Evolutionary conservation across 2,888 invertebrate species (phyloP).

Genomic region (Spicauda simplicius): DNA sequence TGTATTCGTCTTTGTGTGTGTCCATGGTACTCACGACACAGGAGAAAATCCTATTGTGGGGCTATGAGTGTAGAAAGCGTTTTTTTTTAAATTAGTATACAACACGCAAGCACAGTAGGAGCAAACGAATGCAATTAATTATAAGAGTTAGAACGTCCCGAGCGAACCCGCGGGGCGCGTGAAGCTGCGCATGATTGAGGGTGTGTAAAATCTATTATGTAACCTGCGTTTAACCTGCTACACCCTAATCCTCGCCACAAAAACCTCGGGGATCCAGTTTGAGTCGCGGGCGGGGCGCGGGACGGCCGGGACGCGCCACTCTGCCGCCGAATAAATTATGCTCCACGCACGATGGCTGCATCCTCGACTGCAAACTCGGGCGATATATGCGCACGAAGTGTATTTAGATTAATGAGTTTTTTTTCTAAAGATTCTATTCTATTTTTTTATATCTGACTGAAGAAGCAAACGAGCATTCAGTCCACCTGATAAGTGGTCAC

Average conservation of each 20-base stretch:
- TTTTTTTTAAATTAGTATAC: too few species aligned
- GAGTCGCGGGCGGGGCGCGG: slow-evolving; percentile 45
- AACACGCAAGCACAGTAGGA: slow-evolving; percentile 21
- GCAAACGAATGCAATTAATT: neutral
- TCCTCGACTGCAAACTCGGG: neutral
- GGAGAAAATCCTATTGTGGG: too few species aligned
- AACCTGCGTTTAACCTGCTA: slow-evolving; percentile 79
- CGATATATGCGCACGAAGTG: neutral
- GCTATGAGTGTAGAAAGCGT: too few species aligned
- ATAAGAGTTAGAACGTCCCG: slow-evolving; percentile 4
- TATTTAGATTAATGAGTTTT: too few species aligned
- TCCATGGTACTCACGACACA: too few species aligned
- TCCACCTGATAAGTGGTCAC: too few species aligned
- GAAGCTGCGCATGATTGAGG: slow-evolving; percentile 63
- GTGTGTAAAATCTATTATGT: slow-evolving; percentile 79
- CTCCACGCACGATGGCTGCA: slow-evolving; percentile 44
- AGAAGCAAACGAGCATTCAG: too few species aligned
- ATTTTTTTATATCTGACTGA: too few species aligned
- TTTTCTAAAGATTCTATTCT: too few species aligned
- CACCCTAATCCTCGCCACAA: slow-evolving; percentile 70
- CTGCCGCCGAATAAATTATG: slow-evolving; percentile 83
- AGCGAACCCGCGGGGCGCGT: slow-evolving; percentile 10
- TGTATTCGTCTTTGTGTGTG: too few species aligned
- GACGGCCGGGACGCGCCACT: slow-evolving; percentile 69
- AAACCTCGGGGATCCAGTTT: slow-evolving; percentile 65